Evolutionary conservation across 2,797 vertebrate species (phyloP), one percentile per base, ranked within the genome.

Genomic region (Danio aesculapii): DNA sequence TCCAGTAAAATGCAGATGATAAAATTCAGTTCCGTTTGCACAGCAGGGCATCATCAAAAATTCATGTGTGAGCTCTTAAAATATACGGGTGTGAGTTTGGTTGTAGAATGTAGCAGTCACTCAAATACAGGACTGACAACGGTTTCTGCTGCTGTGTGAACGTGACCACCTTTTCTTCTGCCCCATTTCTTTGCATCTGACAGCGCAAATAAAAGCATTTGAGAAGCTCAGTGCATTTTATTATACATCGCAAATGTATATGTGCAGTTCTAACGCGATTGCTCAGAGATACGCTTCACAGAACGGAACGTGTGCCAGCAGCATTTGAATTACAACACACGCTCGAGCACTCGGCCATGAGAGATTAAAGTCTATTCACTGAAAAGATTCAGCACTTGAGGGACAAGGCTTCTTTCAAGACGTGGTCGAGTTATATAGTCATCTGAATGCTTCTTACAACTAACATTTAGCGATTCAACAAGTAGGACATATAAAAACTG

Each of bases 361-460:
- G 19, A 79, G 62, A 53, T 73, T 81, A 50, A 57, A 47, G 59
- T 66, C 52, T 73, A 59, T 73, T 58, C 72, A 39, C 64, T 77
- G 74, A 62, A 70, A 76, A 76, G 66, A 77, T 73, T 69, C 61
- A 66, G 58, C 44, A 64, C 59, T 69, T 69, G 50, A 64, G 46
- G 43, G 68, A 55, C 17, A 68, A 47, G 17, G 68, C 17, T 81
- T 39, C 68, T 67, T 68, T 71, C n/a, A 77, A 81, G 46, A 81
- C 0, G 14, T 76, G 53, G 63, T 11, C 59, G 69, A 57, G 44
- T 46, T 52, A 30, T 64, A 81, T 84, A 67, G 66, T 80, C 63
- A 83, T 44, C 64, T 41, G 58, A 80, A 75, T 75, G 59, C 50
- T 79, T 61, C 44, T 14, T 19, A 69, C 49, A 79, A 68, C 41